Evolutionary conservation across 2,888 invertebrate species (phyloP), one percentile per base, ranked within the genome.

Genomic region (Busseola fusca): DNA sequence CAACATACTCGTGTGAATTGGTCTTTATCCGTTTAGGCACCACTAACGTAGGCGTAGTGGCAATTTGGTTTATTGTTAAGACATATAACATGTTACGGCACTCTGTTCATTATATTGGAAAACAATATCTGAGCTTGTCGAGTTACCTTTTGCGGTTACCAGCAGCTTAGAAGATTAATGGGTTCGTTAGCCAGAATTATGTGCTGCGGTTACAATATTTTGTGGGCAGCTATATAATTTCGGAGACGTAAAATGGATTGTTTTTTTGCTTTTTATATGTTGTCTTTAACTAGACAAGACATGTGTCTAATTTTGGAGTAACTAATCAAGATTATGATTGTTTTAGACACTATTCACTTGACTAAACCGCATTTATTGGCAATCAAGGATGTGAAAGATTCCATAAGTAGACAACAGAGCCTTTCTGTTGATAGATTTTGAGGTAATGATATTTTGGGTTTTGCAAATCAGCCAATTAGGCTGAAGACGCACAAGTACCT

Each of bases 151-250:
- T 78, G 82, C 62, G 80, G 80, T 74, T 67, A 65, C 59, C 34
- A 34, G 63, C 30, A 78, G 82, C 80, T 74, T 64, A 52, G 12
- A 54, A 79, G 82, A 82, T 81, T 64, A 82, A 82, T 76, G 69
- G 45, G 69, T 65, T 76, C 69, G 64, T 70, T 76, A 58, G 12
- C 56, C 58, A 69, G 63, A 81, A 64, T 72, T 52, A 64, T 67
- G 64, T 64, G 37, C 50, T 48, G 70, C 56, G 80, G 75, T 82
- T 68, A 65, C 25, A 70, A 37, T 62, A 52, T 69, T 52, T 57
- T 68, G 68, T 70, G 34, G 45, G 45, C 34, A 58, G 52, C 18
- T 57, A 69, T 81, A 66, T 37, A 40, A 77, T 63, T 69, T 48
- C 21, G 40, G 57, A 58, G 45, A 25, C 34, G 42, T 52, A 34